Evolutionary conservation across 2,888 invertebrate species (phyloP).

Genomic region (Toxonevra muliebris): DNA sequence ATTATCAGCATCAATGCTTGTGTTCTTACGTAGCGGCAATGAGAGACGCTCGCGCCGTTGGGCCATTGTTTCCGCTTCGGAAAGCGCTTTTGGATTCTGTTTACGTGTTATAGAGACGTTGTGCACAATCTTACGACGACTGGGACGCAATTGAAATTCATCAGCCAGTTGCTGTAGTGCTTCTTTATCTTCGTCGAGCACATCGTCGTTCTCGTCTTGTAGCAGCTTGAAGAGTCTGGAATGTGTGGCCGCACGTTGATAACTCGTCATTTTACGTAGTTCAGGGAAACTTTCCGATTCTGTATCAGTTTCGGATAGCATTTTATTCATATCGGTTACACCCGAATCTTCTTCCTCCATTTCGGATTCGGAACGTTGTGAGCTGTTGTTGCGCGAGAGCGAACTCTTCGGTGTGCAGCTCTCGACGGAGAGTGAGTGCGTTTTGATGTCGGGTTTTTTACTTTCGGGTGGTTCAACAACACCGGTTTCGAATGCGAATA

Average conservation of each 20-base stretch:
- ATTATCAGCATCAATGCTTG: constrained; percentile 67
- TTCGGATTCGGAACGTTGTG: constrained; percentile 66
- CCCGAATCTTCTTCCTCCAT: constrained; percentile 76
- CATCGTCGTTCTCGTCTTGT: constrained; percentile 69
- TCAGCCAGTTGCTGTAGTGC: constrained; percentile 51
- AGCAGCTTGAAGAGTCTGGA: constrained; percentile 75
- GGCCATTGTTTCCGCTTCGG: constrained; percentile 62
- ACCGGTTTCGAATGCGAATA: constrained; percentile 57
- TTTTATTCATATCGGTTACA: constrained; percentile 75
- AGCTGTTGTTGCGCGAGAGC: constrained; percentile 60
- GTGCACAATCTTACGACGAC: constrained; percentile 62
- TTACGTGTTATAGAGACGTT: constrained; percentile 64
- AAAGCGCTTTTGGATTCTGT: constrained; percentile 58
- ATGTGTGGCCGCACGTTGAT: constrained; percentile 77
- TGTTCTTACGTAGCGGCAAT: constrained; percentile 66
- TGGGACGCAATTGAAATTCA: constrained; percentile 56
- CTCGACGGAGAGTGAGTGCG: constrained; percentile 55
- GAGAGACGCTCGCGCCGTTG: constrained; percentile 67
- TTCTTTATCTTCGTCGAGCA: constrained; percentile 16
- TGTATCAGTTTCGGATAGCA: constrained; percentile 73
- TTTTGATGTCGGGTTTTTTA: constrained; percentile 39
- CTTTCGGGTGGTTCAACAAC: constrained; percentile 32
- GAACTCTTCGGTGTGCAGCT: constrained; percentile 52
- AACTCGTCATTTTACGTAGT: constrained; percentile 69
- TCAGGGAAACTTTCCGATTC: constrained; percentile 72